Evolutionary conservation across 2,888 invertebrate species (phyloP).

Genomic region (Choreutis nemorana): DNA sequence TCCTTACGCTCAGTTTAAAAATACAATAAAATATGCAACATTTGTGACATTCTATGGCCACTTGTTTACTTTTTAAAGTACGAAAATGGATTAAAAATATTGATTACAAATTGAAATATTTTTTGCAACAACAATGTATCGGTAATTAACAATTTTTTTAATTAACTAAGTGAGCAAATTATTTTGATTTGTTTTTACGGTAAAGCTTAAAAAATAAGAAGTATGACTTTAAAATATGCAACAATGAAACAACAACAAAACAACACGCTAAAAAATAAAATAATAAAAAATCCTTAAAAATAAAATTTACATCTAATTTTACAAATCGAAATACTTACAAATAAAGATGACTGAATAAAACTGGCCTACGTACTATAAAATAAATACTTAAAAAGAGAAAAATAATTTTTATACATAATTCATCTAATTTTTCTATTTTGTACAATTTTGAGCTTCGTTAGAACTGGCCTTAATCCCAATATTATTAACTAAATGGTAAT

Average conservation of each 20-base stretch:
- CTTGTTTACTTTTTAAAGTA: too few species aligned
- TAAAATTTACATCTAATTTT: slow-evolving; percentile 18
- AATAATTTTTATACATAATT: slow-evolving; percentile 27
- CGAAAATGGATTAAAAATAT: too few species aligned
- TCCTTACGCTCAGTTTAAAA: too few species aligned
- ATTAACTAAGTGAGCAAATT: too few species aligned
- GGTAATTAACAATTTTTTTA: too few species aligned
- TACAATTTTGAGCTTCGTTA: slow-evolving; percentile 61
- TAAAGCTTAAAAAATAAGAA: slow-evolving; percentile 40
- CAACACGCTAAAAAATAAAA: slow-evolving; percentile 30
- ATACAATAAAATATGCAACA: too few species aligned
- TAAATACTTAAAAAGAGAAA: slow-evolving; percentile 49
- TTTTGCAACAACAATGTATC: too few species aligned
- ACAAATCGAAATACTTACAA: slow-evolving; percentile 10
- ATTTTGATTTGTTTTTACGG: too few species aligned
- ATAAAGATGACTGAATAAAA: slow-evolving; percentile 55
- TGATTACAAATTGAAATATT: too few species aligned
- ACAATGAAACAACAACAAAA: slow-evolving; percentile 48
- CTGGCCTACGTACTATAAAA: slow-evolving; percentile 53
- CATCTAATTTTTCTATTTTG: slow-evolving; percentile 31
- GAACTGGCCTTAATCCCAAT: slow-evolving; percentile 57
- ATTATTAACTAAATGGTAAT: slow-evolving; percentile 30
- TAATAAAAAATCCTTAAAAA: slow-evolving; percentile 22
- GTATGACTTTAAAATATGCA: slow-evolving; percentile 45
- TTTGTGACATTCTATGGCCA: too few species aligned